A percentile compares a stretch with the other conserved stretches of the same genome.
phyloP scores from a whole-genome alignment of 2,797 vertebrate species.

The Cheracebus regulus region DNA sequence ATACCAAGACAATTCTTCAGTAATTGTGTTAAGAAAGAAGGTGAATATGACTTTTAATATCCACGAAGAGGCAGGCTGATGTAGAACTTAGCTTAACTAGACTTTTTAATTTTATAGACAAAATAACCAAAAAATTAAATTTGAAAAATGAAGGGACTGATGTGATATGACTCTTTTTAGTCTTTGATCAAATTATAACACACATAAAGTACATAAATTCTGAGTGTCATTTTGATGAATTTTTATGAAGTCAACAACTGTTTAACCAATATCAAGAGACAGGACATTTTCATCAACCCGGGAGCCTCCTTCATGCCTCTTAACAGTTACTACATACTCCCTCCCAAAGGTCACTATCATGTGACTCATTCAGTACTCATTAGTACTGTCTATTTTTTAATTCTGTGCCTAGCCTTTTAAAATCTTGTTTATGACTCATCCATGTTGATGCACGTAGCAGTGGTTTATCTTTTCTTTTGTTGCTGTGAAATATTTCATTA shows the following conservation, averaged over 20 bases:
- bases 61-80: neutral
- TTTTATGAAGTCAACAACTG: neutral
- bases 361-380: neutral
- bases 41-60: neutral
- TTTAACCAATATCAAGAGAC: slow-evolving; percentile 5
- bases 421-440: neutral
- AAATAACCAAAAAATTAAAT: neutral
- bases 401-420: neutral
- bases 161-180: neutral
- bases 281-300: neutral
- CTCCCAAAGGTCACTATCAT: slow-evolving; percentile 14
- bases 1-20: neutral
- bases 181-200: slow-evolving; percentile 32
- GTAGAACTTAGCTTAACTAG: neutral
- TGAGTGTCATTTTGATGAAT: slow-evolving; percentile 34
- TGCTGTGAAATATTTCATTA: slow-evolving; percentile 4
- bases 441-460: neutral
- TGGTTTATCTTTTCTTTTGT: neutral
- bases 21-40: neutral
- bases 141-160: neutral
- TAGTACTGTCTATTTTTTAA: neutral
- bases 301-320: neutral
- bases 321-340: neutral
- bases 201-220: slow-evolving; percentile 4
- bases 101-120: neutral